Base-by-base conservation (phyloP, 2,888 invertebrate species). In the Ennomos quercinarius region DNA sequence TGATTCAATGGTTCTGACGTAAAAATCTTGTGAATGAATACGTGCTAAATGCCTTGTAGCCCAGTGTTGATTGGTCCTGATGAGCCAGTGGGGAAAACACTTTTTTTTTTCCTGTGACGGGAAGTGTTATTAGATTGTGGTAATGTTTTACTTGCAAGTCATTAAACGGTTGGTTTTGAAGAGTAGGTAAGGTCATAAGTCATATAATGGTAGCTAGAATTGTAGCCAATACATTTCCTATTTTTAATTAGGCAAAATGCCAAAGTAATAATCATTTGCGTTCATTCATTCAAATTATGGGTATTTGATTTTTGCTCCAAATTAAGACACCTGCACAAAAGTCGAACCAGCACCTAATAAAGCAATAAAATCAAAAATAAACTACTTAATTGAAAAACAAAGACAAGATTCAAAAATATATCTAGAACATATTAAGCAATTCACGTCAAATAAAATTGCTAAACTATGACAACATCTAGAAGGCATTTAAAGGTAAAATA, bases 1-100 rank as follows among this genome's bases (percentile, higher is more conserved):
- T 52, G 49, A 63, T 61, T 66, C 63, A 63, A 61, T 47, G 67
- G 11, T 3, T 8, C 17, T 74, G 76, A 73, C 76, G 73, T 70
- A 69, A 70, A 68, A 69, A 66, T 62, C 61, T 77, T 71, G 74
- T 89, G 84, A 90, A 90, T 91, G 89, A 81, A 80, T 64, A 70
- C 69, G 73, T 80, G 78, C 71, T 73, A 72, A 76, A 62, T 73
- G 68, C 37, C 56, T 50, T 54, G 51, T 45, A 50, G 27, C 8
- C 45, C 36, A 11, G 12, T 6, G n/a, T 36, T 17, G 41, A 39
- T 44, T 40, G 48, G 13, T 27, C 42, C 11, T 45, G 34, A 50
- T 59, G 40, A 46, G 27, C 35, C 38, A 41, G 13, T 27, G 13
- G 17, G 53, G 45, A 49, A 59, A 59, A 59, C 41, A 42, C 46